These are phyloP conservation scores for Polietes domitor DNA, from an alignment of 2,888 invertebrate genomes.

Conservation along the genomic window DNA sequence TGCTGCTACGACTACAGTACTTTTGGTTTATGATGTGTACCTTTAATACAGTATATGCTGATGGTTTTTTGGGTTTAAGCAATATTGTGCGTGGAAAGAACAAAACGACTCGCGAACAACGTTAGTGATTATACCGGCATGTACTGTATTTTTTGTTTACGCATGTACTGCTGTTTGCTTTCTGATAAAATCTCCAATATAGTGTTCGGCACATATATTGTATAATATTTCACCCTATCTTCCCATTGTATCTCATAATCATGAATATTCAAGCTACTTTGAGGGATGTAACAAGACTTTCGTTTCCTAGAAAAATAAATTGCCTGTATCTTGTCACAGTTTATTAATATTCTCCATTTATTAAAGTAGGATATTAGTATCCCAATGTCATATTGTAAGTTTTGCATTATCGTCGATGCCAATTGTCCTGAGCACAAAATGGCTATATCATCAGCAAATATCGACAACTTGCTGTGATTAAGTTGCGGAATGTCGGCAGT, in stretches of 20 bases:
- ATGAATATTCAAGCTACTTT: too few relatives aligned
- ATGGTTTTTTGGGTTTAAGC: too few relatives aligned
- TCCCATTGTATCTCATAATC: not conserved
- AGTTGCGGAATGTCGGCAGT: not conserved
- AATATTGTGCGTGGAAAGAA: too few relatives aligned
- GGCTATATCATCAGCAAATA: slow-evolving; percentile 9
- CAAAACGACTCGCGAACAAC: too few relatives aligned
- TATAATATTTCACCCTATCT: not conserved
- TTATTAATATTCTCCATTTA: not conserved
- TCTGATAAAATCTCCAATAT: too few relatives aligned
- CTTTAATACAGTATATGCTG: too few relatives aligned
- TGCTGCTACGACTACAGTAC: too few relatives aligned
- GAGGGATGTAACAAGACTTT: not conserved
- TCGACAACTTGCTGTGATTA: not conserved
- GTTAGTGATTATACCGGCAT: too few relatives aligned
- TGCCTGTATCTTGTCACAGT: not conserved
- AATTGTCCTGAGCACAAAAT: not conserved
- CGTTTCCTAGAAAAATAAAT: not conserved
- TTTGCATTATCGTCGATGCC: not conserved
- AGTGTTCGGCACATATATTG: too few relatives aligned
- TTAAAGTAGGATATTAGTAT: not conserved
- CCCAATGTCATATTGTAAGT: not conserved
- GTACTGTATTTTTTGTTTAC: too few relatives aligned
- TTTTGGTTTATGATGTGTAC: too few relatives aligned
- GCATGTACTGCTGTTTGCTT: too few relatives aligned